phyloP scores from a whole-genome alignment of 1,140 invertebrate species.

The Episyrphus balteatus region DNA sequence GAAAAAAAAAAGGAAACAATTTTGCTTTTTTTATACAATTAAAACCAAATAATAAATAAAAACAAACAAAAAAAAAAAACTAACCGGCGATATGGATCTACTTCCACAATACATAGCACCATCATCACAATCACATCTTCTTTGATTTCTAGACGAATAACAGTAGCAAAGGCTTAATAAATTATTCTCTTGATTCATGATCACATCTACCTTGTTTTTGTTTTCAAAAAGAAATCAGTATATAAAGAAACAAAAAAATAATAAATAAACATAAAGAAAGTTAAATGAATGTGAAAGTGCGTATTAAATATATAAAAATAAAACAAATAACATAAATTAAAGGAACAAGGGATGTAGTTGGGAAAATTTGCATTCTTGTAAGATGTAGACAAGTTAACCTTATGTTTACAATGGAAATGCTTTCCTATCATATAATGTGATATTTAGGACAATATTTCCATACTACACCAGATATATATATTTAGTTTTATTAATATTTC shows the following conservation, averaged over 20 bases:
- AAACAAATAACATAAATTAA: neutral
- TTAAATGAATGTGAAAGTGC: neutral
- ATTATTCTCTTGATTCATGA: neutral
- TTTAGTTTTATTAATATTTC: no score
- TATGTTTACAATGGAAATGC: no score
- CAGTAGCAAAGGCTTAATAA: neutral
- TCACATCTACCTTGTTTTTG: slow-evolving; percentile 1
- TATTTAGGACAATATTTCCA: no score
- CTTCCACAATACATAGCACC: slow-evolving; percentile 2
- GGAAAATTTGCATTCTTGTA: no score
- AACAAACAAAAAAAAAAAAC: slow-evolving; percentile 7
- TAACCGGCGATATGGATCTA: slow-evolving; percentile 11
- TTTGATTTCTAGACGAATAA: neutral
- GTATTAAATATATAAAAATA: neutral
- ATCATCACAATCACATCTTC: neutral
- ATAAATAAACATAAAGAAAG: neutral
- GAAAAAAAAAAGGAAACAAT: no score
- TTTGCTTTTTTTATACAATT: neutral
- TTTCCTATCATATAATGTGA: no score
- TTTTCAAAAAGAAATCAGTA: no score
- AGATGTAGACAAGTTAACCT: no score
- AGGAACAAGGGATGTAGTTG: no score
- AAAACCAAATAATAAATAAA: neutral
- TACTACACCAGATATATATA: no score
- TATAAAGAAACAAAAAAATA: neutral